Evolutionary conservation across 2,888 invertebrate genomes (phyloP), one percentile per base, ranked within the genome.

Genomic region (Leucania comma): DNA sequence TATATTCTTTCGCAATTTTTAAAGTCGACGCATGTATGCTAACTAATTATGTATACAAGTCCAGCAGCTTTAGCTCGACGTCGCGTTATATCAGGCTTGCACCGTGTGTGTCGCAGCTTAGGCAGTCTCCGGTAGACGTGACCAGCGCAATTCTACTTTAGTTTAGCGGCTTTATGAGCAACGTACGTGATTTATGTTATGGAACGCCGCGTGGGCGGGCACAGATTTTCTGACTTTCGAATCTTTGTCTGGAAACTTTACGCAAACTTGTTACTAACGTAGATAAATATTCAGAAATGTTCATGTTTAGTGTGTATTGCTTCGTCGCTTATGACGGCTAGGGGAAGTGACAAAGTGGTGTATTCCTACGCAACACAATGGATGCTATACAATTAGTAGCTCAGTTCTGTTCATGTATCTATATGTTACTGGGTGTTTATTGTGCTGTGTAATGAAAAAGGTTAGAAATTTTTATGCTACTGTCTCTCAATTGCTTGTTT

Each of bases 91-190:
- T 67, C 67, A 75, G 24, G 14, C n/a, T 5, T 5, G 38, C 32
- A 9, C 56, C n/a, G 65, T 48, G 75, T 75, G 72, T 42, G 42
- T 26, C 29, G 17, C 20, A 29, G 58, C 76, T 72, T 75, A 59
- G 12, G 4, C 46, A 24, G 38, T n/a, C 38, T 53, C 53, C 58
- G 38, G 58, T 51, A 75, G 35, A 59, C 72, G 38, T 68, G 76
- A 38, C 53, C 58, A 51, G 68, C 51, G 12, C 76, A 58, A 68
- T 58, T 24, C 68, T 35, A 58, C 76, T 68, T 75, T 68, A 72
- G 58, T 72, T 66, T 68, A 68, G 58, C 50, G 20, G 76, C 68
- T 75, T 75, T 68, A 72, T 68, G 76, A 68, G 53, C 17, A 68
- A 38, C 53, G 14, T 57, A 32, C 67, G 17, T 67, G 53, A 72